These are phyloP conservation scores for Syritta pipiens DNA, from an alignment of 2,888 invertebrate species.

Conservation along the genomic window DNA sequence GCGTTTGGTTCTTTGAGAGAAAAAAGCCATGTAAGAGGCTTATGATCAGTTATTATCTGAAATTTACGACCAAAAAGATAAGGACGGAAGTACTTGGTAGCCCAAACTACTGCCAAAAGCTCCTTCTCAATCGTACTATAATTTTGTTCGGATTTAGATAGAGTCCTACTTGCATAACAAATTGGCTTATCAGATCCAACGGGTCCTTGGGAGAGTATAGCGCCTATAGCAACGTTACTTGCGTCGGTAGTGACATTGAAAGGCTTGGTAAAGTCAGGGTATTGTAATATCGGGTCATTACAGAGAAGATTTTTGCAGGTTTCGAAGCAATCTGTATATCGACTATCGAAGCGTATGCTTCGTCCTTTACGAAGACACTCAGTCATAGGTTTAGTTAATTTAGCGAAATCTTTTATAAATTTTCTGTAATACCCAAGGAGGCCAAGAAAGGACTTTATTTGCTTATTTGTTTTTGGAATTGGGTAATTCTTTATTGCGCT, in stretches of 20 bases:
- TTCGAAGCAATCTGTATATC: constrained; percentile 23
- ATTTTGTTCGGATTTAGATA: constrained; percentile 37
- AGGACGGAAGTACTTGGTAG: constrained; percentile 72
- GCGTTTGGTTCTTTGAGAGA: constrained; percentile 47
- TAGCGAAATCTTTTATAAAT: constrained; percentile 1
- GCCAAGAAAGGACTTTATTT: too few relatives aligned
- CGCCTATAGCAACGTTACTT: constrained; percentile 53
- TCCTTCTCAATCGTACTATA: constrained; percentile 63
- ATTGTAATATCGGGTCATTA: constrained; percentile 46
- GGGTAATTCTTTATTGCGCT: background rate
- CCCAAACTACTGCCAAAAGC: constrained; percentile 37
- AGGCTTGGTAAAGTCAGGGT: constrained; percentile 45
- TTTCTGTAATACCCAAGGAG: too few relatives aligned
- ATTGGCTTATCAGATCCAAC: constrained; percentile 40
- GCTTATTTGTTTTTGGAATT: background rate
- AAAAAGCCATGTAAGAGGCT: too few relatives aligned
- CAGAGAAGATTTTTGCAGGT: constrained; percentile 29
- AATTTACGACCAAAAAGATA: constrained; percentile 75
- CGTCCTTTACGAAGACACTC: constrained; percentile 3
- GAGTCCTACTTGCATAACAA: constrained; percentile 44
- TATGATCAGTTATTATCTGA: constrained; percentile 76
- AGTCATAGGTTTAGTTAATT: background rate
- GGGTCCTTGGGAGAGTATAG: constrained; percentile 44
- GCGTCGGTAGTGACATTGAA: constrained; percentile 62
- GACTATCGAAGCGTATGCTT: background rate